Evolutionary conservation across 1,140 invertebrate species (phyloP), one percentile per base, ranked within the genome.

Genomic region (Subanguina moxae): DNA sequence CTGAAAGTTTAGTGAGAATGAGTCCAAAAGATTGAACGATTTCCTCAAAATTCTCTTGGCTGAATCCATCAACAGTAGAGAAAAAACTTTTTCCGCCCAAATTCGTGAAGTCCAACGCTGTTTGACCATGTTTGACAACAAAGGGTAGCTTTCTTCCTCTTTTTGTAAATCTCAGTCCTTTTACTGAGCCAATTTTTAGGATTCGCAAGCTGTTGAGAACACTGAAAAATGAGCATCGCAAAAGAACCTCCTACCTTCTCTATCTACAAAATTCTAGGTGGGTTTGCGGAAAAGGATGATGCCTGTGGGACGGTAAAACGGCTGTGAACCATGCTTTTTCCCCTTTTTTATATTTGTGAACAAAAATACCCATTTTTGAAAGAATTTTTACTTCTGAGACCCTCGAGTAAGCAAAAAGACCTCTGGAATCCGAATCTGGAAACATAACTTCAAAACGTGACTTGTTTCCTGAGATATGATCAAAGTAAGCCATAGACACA

Each of bases 101-200:
- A 85, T 94, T 1, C 89, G 93, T 73, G 90, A 91, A 84, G 91
- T 91, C 0, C 83, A 94, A 62, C 86, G 92, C 27, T 93, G 90
- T 80, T 85, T 93, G 21, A 84, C 87, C 58, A 83, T 89, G 27
- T 88, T 93, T 74, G 89, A 91, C 77, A 84, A 87, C 43, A 86
- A 87, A 63, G 89, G 88, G 86, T 88, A 82, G 77, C 80, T 71
- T 7, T 52, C 17, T 52, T 52, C 3, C 28, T 57, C 21, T 69
- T 52, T 15, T 52, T 7, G n/a, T 52, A 19, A 66, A 25, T 72
- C 7, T 15, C 11, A 25, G 19, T 5, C 23, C 21, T n/a, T n/a
- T n/a, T n/a, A n/a, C 63, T 21, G 52, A 68, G 9, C 48, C 8
- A 8, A 28, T 46, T 82, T 21, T 25, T 75, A 88, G 88, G 43